A percentile compares a stretch with the other conserved stretches of the same genome.
Conservation (phyloP, 1,140 invertebrate genomes). For the Eciton burchellii region DNA sequence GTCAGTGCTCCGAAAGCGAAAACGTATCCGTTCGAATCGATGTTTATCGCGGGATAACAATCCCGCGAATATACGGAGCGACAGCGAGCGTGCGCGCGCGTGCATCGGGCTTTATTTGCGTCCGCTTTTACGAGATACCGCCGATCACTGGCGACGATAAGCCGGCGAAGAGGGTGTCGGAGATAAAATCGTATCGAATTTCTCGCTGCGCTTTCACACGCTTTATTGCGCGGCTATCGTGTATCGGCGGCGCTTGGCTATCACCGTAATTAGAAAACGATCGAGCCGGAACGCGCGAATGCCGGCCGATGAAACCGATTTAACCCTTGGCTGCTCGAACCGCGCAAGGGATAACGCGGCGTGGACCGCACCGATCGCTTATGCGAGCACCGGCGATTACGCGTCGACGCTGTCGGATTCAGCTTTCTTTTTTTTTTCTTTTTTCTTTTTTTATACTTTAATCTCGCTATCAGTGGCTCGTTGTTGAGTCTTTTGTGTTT, state of each 20-base stretch:
- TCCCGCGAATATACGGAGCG: not conserved
- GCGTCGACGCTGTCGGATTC: too few species aligned
- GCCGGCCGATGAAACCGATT: slow-evolving; percentile 10
- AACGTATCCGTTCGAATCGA: slow-evolving; percentile 3
- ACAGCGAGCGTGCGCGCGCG: not conserved
- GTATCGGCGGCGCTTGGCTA: not conserved
- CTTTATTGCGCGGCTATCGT: slow-evolving; percentile 50
- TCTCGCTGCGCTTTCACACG: slow-evolving; percentile 51
- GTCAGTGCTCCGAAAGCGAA: not conserved
- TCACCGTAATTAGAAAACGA: slow-evolving; percentile 55
- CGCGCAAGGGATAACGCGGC: not conserved
- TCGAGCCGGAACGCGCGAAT: slow-evolving; percentile 2
- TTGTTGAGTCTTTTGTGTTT: too few species aligned
- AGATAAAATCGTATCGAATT: slow-evolving; percentile 54
- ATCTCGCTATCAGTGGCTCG: too few species aligned
- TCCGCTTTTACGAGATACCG: slow-evolving; percentile 38
- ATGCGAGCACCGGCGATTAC: not conserved
- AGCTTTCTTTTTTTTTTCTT: too few species aligned
- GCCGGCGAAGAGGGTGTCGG: slow-evolving; percentile 14
- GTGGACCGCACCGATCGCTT: not conserved
- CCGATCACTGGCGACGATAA: slow-evolving; percentile 41
- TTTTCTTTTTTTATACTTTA: too few species aligned
- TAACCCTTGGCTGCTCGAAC: not conserved
- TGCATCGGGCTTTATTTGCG: slow-evolving; percentile 26
- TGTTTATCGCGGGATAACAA: not conserved